Evolutionary conservation across 2,797 vertebrate species (phyloP), one percentile per base, ranked within the genome.

Genomic region (Garrulus glandarius): DNA sequence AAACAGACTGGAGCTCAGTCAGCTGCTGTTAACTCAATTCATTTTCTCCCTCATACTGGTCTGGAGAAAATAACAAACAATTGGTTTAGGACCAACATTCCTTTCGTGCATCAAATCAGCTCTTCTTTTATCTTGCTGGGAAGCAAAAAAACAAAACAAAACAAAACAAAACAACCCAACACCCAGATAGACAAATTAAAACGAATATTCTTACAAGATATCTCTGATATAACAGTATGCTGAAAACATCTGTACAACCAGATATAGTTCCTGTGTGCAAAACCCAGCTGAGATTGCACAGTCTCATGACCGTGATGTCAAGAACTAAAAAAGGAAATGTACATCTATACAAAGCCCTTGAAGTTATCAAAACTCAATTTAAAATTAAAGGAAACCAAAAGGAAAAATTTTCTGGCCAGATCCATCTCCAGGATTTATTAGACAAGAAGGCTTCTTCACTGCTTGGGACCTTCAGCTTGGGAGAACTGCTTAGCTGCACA

Each of bases 51-150:
- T 78, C 47, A 76, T 64, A 55, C 43, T 78, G 77, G 37, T 29
- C 74, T 79, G 83, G 39, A 94, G 86, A 94, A 94, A 95, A 93
- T 71, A 96, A 89, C 30, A 97, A 96, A 95, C 88, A 94, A 72
- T 11, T 64, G 44, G 21, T 94, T 96, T 84, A 83, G 64, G 67
- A 95, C 60, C 53, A 83, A 87, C 65, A 89, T 90, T 93, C 91
- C 90, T 94, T 89, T 84, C 61, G 52, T 69, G 70, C 44, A 50
- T 49, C 65, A 79, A 83, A 78, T 90, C 65, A 78, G 36, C 23
- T 81, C 46, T 77, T 80, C 89, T 94, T 93, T 95, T 81, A 93
- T 84, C 94, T 94, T 76, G 7, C 80, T 84, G 69, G 80, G 63
- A 92, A 94, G 79, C 5, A 63, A 74, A 65, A 74, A 64, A 60